These are phyloP conservation scores for Thereva nobilitata DNA, from an alignment of 2,888 invertebrate genomes.

Conservation along the genomic window DNA sequence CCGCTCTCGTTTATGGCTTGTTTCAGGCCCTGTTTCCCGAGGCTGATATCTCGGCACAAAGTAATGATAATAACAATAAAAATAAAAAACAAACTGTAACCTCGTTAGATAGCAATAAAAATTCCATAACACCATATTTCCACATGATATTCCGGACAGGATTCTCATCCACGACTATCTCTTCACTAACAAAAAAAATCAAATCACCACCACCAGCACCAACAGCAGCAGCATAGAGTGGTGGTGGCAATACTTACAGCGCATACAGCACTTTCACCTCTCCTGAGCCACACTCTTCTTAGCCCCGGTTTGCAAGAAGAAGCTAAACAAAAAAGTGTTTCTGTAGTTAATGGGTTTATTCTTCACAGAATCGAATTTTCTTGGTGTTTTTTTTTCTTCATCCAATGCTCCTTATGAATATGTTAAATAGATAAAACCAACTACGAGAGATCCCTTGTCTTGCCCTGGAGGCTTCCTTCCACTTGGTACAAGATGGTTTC, in stretches of 20 bases:
- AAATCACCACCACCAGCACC: background rate
- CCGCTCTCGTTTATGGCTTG: too few relatives aligned
- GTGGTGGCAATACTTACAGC: too few relatives aligned
- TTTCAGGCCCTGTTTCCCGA: too few relatives aligned
- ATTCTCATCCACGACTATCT: background rate
- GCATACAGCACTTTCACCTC: too few relatives aligned
- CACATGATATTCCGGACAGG: conserved; percentile 14
- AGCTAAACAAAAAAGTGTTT: conserved; percentile 9
- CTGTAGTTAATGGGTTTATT: conserved; percentile 37
- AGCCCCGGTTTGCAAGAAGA: too few relatives aligned
- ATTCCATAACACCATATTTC: conserved; percentile 33
- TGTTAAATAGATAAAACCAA: conserved; percentile 37
- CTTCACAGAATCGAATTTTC: conserved; percentile 34
- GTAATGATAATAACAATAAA: conserved; percentile 30
- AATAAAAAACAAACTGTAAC: conserved; percentile 30
- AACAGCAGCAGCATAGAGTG: too few relatives aligned
- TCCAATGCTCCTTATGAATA: conserved; percentile 36
- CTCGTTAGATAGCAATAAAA: conserved; percentile 36
- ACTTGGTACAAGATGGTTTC: background rate
- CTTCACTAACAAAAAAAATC: too few relatives aligned
- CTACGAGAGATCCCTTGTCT: background rate
- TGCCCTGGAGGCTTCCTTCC: conserved; percentile 2
- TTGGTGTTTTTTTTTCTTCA: conserved; percentile 24
- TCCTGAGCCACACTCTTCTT: too few relatives aligned
- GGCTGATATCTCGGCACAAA: conserved; percentile 2